Evolutionary conservation across 2,797 vertebrate genomes (phyloP).

Genomic region (Rhynchotus rufescens): DNA sequence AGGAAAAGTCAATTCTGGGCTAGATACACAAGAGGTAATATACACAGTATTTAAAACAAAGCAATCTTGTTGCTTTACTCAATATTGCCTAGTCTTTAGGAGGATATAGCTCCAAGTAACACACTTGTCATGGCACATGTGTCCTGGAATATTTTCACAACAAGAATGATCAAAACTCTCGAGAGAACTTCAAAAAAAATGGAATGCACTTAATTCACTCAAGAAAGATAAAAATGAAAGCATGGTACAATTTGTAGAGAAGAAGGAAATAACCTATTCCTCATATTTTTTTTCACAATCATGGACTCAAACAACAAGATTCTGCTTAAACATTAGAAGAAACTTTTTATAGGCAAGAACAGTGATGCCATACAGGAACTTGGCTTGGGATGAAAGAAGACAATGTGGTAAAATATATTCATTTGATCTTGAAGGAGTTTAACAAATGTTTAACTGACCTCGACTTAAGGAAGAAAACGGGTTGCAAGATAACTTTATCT

Average conservation of each 20-base stretch:
- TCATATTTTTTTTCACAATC: not conserved
- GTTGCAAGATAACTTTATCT: not conserved
- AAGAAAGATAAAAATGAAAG: not conserved
- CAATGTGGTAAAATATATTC: not conserved
- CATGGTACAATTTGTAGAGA: not conserved
- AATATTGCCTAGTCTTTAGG: not conserved
- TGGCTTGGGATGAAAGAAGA: not conserved
- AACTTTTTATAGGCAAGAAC: not conserved
- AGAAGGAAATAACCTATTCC: not conserved
- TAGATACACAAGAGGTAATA: not conserved
- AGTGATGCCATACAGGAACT: not conserved
- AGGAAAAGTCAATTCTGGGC: not conserved
- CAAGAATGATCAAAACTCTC: not conserved
- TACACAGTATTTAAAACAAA: not conserved
- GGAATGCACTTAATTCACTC: not conserved
- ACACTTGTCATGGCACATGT: not conserved
- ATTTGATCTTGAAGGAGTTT: not conserved
- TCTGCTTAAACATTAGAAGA: not conserved
- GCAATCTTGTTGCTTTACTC: not conserved
- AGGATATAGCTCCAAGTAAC: not conserved
- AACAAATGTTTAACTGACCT: not conserved
- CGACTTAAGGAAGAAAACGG: not conserved
- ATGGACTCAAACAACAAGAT: not conserved
- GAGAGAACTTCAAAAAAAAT: not conserved
- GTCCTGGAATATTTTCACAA: not conserved